These are phyloP conservation scores for Excalfactoria chinensis DNA, from an alignment of 2,113 vertebrate species.

Conservation along the genomic window DNA sequence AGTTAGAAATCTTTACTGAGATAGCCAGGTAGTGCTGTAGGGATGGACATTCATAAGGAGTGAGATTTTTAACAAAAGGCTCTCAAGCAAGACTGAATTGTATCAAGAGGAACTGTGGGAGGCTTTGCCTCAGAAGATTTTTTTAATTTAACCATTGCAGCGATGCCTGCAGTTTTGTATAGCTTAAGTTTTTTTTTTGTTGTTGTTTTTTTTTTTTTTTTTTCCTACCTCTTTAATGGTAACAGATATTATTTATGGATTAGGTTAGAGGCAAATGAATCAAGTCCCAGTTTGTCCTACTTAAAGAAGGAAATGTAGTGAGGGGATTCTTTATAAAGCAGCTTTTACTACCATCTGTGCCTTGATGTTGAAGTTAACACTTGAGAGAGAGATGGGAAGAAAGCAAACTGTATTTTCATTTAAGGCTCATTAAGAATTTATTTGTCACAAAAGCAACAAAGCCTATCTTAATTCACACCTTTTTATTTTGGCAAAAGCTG, in stretches of 20 bases:
- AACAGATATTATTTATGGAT: not conserved
- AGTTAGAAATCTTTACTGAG: not conserved
- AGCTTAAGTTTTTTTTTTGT: not conserved
- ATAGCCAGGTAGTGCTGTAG: not conserved
- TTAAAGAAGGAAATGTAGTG: not conserved
- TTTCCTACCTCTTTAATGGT: not conserved
- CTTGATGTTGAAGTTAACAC: not conserved
- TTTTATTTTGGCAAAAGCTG: not conserved
- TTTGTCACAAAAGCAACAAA: conserved; percentile 20
- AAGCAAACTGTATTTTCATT: not conserved
- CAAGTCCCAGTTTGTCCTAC: not conserved
- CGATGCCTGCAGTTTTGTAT: not conserved
- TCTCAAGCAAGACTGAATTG: not conserved
- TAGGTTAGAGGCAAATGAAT: not conserved
- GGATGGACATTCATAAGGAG: not conserved
- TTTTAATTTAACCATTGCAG: not conserved
- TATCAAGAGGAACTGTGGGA: not conserved
- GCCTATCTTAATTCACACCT: conserved; percentile 11
- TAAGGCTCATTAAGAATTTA: not conserved
- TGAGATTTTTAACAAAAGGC: not conserved
- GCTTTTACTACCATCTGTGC: not conserved
- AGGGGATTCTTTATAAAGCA: not conserved
- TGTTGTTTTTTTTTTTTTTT: too few species aligned
- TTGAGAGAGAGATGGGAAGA: not conserved
- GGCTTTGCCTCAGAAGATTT: not conserved